A percentile compares a stretch with the other conserved stretches of the same genome.
Evolutionary conservation across 1,140 invertebrate genomes (phyloP).

Genomic region (Megalopta genalis): DNA sequence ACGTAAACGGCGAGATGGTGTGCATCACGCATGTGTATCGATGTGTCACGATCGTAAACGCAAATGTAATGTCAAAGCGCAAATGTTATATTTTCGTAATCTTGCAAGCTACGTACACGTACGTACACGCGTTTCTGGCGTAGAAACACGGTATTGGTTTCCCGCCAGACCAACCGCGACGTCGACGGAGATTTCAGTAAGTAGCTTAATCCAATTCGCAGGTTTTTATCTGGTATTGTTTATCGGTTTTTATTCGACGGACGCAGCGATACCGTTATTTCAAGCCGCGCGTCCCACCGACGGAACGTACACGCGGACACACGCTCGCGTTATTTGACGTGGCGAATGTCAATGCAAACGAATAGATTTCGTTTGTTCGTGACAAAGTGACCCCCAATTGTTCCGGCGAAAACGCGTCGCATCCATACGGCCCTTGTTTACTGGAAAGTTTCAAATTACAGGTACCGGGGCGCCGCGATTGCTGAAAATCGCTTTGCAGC

Average conservation of each 20-base stretch:
- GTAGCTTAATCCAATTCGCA: slow-evolving; percentile 1
- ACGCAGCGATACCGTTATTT: slow-evolving; percentile 10
- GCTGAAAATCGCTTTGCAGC: slow-evolving; percentile 16
- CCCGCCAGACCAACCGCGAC: not conserved
- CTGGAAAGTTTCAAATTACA: slow-evolving; percentile 43
- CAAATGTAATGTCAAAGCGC: no score
- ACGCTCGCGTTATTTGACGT: slow-evolving; percentile 44
- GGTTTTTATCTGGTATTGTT: not conserved
- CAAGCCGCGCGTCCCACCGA: not conserved
- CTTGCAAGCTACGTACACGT: no score
- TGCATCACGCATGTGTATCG: no score
- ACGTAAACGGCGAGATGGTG: no score
- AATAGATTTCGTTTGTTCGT: slow-evolving; percentile 53
- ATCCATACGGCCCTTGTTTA: slow-evolving; percentile 40
- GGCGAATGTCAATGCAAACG: slow-evolving; percentile 55
- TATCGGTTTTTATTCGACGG: not conserved
- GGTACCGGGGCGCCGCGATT: not conserved
- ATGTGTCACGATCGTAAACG: no score
- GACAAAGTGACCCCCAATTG: slow-evolving; percentile 53
- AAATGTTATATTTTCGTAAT: no score
- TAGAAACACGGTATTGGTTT: no score
- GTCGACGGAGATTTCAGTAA: slow-evolving; percentile 10
- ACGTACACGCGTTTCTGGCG: no score
- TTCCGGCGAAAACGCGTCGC: slow-evolving; percentile 39
- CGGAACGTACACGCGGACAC: slow-evolving; percentile 10